Base-by-base conservation (phyloP, 35 echinoderm and acorn worm species). In the Stichopus chloronotus region DNA sequence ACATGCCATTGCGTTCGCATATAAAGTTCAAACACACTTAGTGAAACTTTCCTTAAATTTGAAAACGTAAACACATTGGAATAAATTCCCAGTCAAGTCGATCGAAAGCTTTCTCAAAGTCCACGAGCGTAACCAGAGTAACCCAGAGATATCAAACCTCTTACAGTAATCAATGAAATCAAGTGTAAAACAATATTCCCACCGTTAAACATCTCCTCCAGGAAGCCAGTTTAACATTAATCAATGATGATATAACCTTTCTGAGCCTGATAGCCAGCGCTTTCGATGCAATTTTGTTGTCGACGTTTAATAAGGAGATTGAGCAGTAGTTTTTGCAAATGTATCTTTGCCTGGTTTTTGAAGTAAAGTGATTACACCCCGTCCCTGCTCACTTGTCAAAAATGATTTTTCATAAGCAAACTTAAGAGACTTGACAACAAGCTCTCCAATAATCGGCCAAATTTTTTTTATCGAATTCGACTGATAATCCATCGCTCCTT, bases 281-380 rank as follows among this genome's bases (percentile, higher is more conserved):
- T 7, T 87, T 54, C 43, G 43, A 12, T 57, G 52, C 13, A 57
- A 59, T 87, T 87, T 87, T 43, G 57, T 57, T 4, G 56, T 87
- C 84, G 17, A 59, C 56, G 57, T 87, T 6, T 59, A 59, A 57
- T 19, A 17, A 88, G 17, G 59, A 14, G 21, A 43, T 59, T 12
- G 85, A 12, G 23, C 55, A 43, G 10, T 88, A 23, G 9, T 59
- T 21, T 17, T 58, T 25, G 23, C 21, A 88, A 22, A 23, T 25
- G 85, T 20, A 19, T 88, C 56, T 88, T 88, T 88, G 14, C 59
- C 59, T 58, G 85, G 85, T 53, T 88, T 88, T 65, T 55, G 85
- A 6, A 88, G 17, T 25, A 88, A 65, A 59, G 85, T 88, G 9
- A 88, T 88, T 16, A 88, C 59, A 11, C 56, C 85, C 17, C 56